Conservation (phyloP, 2,113 vertebrate species). For the Rutilus rutilus region DNA sequence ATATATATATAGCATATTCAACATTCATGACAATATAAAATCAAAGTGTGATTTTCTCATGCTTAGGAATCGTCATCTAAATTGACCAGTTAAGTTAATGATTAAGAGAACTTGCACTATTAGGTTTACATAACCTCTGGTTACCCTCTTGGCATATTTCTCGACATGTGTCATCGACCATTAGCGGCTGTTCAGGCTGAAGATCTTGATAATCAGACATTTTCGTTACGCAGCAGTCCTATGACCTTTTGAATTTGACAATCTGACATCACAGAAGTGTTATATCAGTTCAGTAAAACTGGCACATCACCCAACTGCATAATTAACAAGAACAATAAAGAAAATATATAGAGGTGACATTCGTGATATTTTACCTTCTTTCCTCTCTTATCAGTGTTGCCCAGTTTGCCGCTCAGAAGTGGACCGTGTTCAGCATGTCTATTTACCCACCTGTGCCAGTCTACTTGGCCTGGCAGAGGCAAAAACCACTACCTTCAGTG, state of each 20-base stretch:
- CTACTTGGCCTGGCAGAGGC: conserved; percentile 70
- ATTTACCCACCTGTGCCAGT: conserved; percentile 84
- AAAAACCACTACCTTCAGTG: conserved; percentile 53
- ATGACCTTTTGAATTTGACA: conserved; percentile 13
- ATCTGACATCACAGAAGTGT: conserved; percentile 4
- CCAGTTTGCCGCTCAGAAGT: conserved; percentile 83
- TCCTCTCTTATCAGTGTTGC: conserved; percentile 71
- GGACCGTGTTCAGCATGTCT: conserved; percentile 84
- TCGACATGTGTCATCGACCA: neutral
- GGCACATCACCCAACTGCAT: neutral
- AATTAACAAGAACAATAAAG: neutral
- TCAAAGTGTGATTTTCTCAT: neutral
- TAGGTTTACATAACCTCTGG: conserved; percentile 36
- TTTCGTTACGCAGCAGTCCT: neutral
- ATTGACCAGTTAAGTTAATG: conserved; percentile 10
- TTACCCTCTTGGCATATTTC: conserved; percentile 33
- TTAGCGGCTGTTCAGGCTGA: neutral
- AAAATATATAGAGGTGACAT: neutral
- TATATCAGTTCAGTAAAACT: neutral
- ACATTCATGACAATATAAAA: neutral
- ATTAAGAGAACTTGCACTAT: conserved; percentile 33
- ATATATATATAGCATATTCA: neutral
- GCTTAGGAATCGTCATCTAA: neutral
- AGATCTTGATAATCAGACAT: conserved; percentile 29
- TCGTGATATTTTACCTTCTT: neutral